phyloP scores from a whole-genome alignment of 2,113 vertebrate species.

The Nothobranchius furzeri region DNA sequence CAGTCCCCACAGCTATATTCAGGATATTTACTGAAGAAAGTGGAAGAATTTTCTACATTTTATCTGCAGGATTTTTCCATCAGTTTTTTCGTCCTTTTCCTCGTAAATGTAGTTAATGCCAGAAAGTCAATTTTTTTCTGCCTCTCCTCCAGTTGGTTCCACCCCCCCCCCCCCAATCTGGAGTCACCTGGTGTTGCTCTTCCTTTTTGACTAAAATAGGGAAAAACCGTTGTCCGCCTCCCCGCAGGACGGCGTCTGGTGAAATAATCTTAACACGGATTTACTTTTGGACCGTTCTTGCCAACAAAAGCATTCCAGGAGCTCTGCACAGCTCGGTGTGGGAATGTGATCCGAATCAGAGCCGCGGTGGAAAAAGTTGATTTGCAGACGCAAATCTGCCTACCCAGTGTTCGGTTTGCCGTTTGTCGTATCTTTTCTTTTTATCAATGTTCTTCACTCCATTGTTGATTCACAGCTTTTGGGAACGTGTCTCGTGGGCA shows the following conservation, averaged over 20 bases:
- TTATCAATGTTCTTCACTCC: too few relatives aligned
- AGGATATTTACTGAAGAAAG: conserved; percentile 4
- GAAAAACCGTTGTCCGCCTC: conserved; percentile 48
- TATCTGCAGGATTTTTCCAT: conserved; percentile 28
- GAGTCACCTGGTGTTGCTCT: conserved; percentile 53
- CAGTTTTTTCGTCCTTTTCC: conserved; percentile 13
- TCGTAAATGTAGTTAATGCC: conserved; percentile 46
- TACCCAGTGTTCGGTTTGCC: conserved; percentile 10
- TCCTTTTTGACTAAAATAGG: conserved; percentile 77
- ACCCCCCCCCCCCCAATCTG: background rate
- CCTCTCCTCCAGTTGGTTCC: conserved; percentile 46
- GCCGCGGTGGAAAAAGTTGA: conserved; percentile 68
- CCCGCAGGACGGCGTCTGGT: conserved; percentile 38
- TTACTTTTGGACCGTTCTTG: conserved; percentile 67
- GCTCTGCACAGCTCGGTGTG: conserved; percentile 42
- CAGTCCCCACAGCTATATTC: too few relatives aligned
- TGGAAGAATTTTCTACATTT: conserved; percentile 13
- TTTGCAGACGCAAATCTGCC: conserved; percentile 23
- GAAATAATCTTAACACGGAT: conserved; percentile 58
- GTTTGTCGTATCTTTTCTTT: too few relatives aligned
- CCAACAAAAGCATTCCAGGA: conserved; percentile 79
- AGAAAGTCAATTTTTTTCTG: conserved; percentile 23
- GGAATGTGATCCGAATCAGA: conserved; percentile 72
- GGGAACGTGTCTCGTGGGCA: too few relatives aligned
- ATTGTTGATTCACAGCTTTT: too few relatives aligned